Conservation (phyloP, 2,113 vertebrate species). For the Proterorhinus semilunaris region DNA sequence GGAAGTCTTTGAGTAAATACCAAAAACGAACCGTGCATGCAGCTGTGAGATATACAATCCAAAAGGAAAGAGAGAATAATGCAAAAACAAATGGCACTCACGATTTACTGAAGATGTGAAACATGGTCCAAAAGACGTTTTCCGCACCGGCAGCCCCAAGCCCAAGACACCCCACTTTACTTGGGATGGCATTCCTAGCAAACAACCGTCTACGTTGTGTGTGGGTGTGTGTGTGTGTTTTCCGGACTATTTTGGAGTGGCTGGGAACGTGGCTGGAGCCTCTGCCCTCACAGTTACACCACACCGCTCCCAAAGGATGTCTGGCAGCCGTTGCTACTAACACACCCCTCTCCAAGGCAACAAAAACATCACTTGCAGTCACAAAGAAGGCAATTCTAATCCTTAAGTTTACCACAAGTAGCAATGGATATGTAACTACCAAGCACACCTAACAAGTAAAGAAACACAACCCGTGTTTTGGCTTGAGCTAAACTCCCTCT, state of each 20-base stretch:
- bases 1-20: slow-evolving; percentile 4
- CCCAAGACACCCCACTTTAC: slow-evolving; percentile 37
- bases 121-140: slow-evolving; percentile 62
- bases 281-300: slow-evolving; percentile 69
- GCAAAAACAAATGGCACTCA: slow-evolving; percentile 58
- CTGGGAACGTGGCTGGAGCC: slow-evolving; percentile 55
- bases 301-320: slow-evolving; percentile 69
- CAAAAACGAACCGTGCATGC: slow-evolving; percentile 36
- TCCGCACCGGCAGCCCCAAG: slow-evolving; percentile 42
- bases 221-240: slow-evolving; percentile 20
- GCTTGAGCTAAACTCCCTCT: background rate
- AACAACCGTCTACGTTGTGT: slow-evolving; percentile 24
- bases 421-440: background rate
- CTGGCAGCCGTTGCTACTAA: slow-evolving; percentile 66
- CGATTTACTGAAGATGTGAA: slow-evolving; percentile 74
- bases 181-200: slow-evolving; percentile 64
- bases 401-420: background rate
- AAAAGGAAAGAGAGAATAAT: slow-evolving; percentile 14
- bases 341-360: slow-evolving; percentile 76
- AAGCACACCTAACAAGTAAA: background rate
- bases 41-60: slow-evolving; percentile 39
- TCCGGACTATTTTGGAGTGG: slow-evolving; percentile 65
- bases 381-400: slow-evolving; percentile 9
- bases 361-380: slow-evolving; percentile 73
- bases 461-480: background rate